phyloP scores from a whole-genome alignment of 2,113 vertebrate genomes.

The Taurulus bubalis region DNA sequence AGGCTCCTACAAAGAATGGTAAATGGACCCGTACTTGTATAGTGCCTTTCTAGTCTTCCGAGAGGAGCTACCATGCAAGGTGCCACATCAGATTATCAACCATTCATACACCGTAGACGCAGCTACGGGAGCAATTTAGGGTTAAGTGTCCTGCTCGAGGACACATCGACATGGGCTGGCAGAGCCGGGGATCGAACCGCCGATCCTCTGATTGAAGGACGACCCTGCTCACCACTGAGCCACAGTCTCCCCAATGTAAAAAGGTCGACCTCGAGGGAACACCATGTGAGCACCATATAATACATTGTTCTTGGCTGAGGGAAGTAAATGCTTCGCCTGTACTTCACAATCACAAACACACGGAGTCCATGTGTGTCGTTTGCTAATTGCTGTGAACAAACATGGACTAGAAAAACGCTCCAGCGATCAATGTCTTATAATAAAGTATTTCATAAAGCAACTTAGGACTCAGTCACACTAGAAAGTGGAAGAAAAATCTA shows the following conservation, averaged over 20 bases:
- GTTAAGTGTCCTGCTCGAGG: no score
- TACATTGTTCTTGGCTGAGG: constrained; percentile 87
- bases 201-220: no score
- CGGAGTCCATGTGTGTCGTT: background rate
- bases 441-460: background rate
- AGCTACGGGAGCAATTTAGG: no score
- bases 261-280: constrained; percentile 34
- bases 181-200: no score
- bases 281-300: constrained; percentile 50
- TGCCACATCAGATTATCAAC: no score
- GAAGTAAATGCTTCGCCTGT: constrained; percentile 81
- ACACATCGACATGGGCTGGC: no score
- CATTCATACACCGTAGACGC: no score
- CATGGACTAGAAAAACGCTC: background rate
- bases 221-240: no score
- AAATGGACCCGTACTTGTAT: no score
- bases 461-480: background rate
- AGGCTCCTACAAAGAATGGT: background rate
- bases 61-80: no score
- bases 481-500: background rate
- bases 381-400: background rate
- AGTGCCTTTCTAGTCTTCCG: no score
- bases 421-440: background rate
- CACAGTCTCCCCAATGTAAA: no score
- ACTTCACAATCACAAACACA: background rate